phyloP scores from a whole-genome alignment of 1,140 invertebrate species.

The Triops longicaudatus region DNA sequence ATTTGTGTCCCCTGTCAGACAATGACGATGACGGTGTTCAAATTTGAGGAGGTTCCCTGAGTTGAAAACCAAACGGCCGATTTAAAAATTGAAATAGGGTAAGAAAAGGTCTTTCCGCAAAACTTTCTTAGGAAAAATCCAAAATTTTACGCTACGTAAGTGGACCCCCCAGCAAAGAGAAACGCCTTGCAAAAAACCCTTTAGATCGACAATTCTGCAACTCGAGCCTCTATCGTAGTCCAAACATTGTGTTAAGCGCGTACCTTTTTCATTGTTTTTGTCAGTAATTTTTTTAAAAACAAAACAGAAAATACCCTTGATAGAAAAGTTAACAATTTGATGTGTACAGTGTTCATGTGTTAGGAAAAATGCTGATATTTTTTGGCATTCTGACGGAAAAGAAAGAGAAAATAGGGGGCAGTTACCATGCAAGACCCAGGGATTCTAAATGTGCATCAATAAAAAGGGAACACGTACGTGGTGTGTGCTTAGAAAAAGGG shows the following conservation, averaged over 20 bases:
- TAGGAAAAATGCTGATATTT: background rate
- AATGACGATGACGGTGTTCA: constrained; percentile 1
- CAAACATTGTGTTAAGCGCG: constrained; percentile 2
- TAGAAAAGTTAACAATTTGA: background rate
- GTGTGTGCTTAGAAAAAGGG: background rate
- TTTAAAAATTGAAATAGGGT: background rate
- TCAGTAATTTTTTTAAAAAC: background rate
- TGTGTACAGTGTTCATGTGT: background rate
- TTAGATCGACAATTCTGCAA: constrained; percentile 4
- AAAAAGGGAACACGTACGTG: background rate
- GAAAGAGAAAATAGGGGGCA: background rate
- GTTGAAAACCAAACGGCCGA: constrained; percentile 6
- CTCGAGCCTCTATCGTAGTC: constrained; percentile 14
- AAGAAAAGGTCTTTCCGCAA: background rate
- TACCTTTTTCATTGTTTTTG: constrained; percentile 11
- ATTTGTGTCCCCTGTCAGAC: background rate
- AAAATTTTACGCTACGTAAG: background rate
- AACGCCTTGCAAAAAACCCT: background rate
- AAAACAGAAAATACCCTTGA: background rate
- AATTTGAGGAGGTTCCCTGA: constrained; percentile 3
- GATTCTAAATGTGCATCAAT: constrained; percentile 12
- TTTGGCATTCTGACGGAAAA: background rate
- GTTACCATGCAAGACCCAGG: constrained; percentile 10
- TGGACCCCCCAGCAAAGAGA: background rate
- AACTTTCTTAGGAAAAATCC: background rate